Base-by-base conservation (phyloP, 2,797 vertebrate species). In the Scarus forsteni region DNA sequence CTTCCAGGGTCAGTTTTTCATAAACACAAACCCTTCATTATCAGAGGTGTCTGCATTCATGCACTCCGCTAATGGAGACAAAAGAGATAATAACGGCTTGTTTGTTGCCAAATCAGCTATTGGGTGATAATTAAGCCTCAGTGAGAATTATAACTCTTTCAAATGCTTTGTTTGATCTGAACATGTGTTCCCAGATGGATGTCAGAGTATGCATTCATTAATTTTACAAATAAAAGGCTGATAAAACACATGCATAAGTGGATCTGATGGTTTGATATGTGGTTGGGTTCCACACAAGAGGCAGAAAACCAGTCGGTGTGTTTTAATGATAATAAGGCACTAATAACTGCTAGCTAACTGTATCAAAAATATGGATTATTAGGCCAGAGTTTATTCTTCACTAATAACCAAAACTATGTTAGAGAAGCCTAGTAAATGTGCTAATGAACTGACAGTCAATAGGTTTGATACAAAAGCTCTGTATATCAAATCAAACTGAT, bases 101-200 rank as follows among this genome's bases (percentile, higher is more conserved):
- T 95, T 96, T 95, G 93, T 93, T 80, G 77, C 90, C 88, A 93
- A 85, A 96, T 95, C 92, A 94, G 93, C 95, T 94, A 96, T 96
- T 96, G 95, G 94, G 95, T 95, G 95, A 95, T 96, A 96, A 97
- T 97, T 96, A 96, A 68, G 56, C 60, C 60, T 48, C 63, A 92
- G 95, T 92, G 94, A 95, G 93, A 95, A 94, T 91, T 94, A 91
- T 89, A 94, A 81, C 94, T 93, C 92, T 93, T 90, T 89, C 86
- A 93, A 94, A 94, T 89, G 58, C 83, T 78, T 91, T 91, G 92
- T 96, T 94, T 95, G 95, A 95, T 95, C 91, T 93, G 77, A 94
- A 95, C 92, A 94, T 92, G 92, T 95, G 93, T 95, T 93, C 94
- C 92, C 95, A 95, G 90, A 94, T 94, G 93, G 93, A 90, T 87